A percentile compares a stretch with the other conserved stretches of the same genome.
Conservation (phyloP, 2,797 vertebrate species). For the Sitta carolinensis region DNA sequence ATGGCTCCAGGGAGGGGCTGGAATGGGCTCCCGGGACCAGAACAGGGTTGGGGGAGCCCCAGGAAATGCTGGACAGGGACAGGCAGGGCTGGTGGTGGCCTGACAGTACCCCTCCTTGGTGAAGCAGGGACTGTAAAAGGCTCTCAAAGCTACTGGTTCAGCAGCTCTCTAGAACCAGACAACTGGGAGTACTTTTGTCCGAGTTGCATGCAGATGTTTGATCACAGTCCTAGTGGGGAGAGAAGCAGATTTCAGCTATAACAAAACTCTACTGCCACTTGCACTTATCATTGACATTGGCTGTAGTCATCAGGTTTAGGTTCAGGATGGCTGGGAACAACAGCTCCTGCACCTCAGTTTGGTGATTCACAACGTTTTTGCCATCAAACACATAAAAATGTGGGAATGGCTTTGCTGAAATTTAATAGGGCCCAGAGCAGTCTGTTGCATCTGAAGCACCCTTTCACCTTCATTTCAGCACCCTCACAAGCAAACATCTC, state of each 20-base stretch:
- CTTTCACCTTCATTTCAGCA: not conserved
- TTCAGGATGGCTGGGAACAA: not conserved
- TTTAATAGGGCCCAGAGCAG: not conserved
- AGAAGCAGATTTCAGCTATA: not conserved
- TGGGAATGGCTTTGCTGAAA: not conserved
- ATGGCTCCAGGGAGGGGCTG: not conserved
- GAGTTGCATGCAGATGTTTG: not conserved
- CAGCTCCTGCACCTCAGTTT: not conserved
- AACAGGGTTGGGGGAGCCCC: not conserved
- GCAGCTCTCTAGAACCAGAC: not conserved
- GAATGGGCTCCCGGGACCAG: not conserved
- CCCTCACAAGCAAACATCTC: not conserved
- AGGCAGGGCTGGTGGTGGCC: not conserved
- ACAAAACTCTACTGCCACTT: not conserved
- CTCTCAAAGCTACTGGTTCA: not conserved
- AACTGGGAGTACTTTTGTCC: not conserved
- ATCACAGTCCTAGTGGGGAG: not conserved
- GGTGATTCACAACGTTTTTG: not conserved
- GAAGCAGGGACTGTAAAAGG: not conserved
- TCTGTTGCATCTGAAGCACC: not conserved
- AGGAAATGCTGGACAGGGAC: not conserved
- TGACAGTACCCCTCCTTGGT: not conserved
- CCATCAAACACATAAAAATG: not conserved
- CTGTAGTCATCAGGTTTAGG: not conserved
- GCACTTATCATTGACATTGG: not conserved